Conservation (phyloP, 2,797 vertebrate species). For the Epinephelus awoara region DNA sequence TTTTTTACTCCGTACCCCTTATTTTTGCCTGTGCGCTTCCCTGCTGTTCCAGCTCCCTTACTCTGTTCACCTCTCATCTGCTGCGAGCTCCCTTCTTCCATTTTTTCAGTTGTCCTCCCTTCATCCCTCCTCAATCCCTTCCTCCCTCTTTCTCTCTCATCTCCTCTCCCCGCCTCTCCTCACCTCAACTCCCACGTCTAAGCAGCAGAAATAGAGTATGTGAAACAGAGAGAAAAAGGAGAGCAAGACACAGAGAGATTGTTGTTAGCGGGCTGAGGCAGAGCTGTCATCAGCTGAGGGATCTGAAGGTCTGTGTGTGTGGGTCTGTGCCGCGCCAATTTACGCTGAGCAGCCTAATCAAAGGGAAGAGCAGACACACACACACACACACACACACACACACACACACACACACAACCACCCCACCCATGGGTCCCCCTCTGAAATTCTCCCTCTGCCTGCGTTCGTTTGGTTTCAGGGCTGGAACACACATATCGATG, state of each 20-base stretch:
- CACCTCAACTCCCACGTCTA: constrained; percentile 82
- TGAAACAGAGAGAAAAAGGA: constrained; percentile 70
- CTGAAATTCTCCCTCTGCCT: constrained; percentile 48
- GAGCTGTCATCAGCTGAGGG: constrained; percentile 83
- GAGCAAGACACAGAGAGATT: constrained; percentile 70
- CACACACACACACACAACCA: constrained; percentile 21
- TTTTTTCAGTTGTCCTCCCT: constrained; percentile 65
- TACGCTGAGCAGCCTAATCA: constrained; percentile 83
- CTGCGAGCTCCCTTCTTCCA: constrained; percentile 63
- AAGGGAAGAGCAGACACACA: constrained; percentile 66
- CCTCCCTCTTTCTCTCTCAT: constrained; percentile 57
- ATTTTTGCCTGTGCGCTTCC: constrained; percentile 56
- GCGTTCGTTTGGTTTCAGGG: constrained; percentile 41
- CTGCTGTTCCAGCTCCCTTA: constrained; percentile 67
- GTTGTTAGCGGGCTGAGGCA: constrained; percentile 80
- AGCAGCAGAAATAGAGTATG: constrained; percentile 75
- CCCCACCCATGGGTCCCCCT: constrained; percentile 55
- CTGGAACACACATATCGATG: constrained; percentile 40
- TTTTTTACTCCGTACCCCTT: too few relatives aligned
- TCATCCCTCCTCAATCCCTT: constrained; percentile 62
- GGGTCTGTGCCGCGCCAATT: constrained; percentile 80
- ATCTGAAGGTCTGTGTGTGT: constrained; percentile 77
- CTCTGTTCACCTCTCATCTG: constrained; percentile 75
- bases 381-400: constrained; percentile 30
- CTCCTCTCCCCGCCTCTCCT: constrained; percentile 60